phyloP scores from a whole-genome alignment of 2,113 vertebrate genomes.

The Corynorhinus townsendii region DNA sequence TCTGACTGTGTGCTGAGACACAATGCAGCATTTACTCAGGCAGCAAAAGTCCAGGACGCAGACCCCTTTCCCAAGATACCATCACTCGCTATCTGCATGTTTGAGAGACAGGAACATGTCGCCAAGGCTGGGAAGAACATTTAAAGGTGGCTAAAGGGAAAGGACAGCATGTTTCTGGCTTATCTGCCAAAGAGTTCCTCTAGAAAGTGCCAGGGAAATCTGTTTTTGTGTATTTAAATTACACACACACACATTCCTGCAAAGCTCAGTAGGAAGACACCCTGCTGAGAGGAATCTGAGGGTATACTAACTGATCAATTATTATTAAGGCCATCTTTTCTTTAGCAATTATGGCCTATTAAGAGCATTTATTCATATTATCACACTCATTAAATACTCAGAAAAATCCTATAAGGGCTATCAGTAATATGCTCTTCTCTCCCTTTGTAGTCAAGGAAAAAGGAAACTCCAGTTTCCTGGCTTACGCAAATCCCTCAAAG shows the following conservation, averaged over 20 bases:
- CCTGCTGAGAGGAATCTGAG: background rate
- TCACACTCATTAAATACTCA: slow-evolving; percentile 43
- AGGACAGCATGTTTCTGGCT: background rate
- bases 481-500: background rate
- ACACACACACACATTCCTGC: background rate
- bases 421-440: slow-evolving; percentile 61
- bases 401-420: slow-evolving; percentile 53
- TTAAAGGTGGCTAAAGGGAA: background rate
- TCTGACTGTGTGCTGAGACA: background rate
- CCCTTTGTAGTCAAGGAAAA: slow-evolving; percentile 45
- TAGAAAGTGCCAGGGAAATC: background rate
- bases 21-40: background rate
- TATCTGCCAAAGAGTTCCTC: background rate
- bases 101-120: background rate
- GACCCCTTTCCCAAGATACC: background rate
- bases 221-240: background rate
- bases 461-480: background rate
- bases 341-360: slow-evolving; percentile 68
- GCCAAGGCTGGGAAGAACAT: background rate
- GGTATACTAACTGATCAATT: slow-evolving; percentile 57
- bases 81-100: background rate
- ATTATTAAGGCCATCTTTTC: slow-evolving; percentile 60
- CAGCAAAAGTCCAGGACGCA: background rate
- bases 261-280: background rate
- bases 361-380: slow-evolving; percentile 56